Evolutionary conservation across 2,888 invertebrate genomes (phyloP), one percentile per base, ranked within the genome.

Genomic region (Hyposoter dolosus): DNA sequence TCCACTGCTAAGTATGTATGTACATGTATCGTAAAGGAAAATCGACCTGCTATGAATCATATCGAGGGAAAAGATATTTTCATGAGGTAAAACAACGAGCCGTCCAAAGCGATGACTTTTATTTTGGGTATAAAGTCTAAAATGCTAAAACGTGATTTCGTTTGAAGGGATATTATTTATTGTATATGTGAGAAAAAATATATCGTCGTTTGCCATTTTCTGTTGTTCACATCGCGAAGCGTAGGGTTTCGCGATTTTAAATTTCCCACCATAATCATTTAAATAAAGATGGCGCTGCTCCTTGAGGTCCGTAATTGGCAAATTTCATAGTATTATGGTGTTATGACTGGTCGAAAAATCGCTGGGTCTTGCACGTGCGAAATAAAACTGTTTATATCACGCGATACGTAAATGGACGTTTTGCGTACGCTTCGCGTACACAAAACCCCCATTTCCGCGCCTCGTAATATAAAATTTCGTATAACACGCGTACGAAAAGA

Each of bases 191-290:
- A 60, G 12, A 15, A 60, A 28, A 9, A 10, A 28, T 56, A 28
- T 5, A 23, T 12, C 3, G 23, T 4, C 28, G 28, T 60, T 60
- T 28, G 56, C 23, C 12, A 4, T 60, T 60, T 60, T 12, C 0
- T 4, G 23, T 12, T 12, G 28, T 28, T 23, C 15, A 9, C 23
- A 60, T 60, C 23, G 23, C 56, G 23, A 56, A 19, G 15, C 23
- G 56, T 28, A 19, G 28, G 15, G 60, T 28, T 4, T 15, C 15
- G 28, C 28, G 1, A 15, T 28, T 60, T 28, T 28, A 28, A 60
- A 28, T 60, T 60, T 60, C 60, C 60, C 60, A 60, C 60, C 60
- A 15, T 10, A 28, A 5, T 28, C 60, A 60, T 23, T 60, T 60
- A 60, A 60, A 60, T 60, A 12, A 15, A 60, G 60, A 28, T 60